Conservation (phyloP, 1,140 invertebrate species). For the Palaemon carinicauda region DNA sequence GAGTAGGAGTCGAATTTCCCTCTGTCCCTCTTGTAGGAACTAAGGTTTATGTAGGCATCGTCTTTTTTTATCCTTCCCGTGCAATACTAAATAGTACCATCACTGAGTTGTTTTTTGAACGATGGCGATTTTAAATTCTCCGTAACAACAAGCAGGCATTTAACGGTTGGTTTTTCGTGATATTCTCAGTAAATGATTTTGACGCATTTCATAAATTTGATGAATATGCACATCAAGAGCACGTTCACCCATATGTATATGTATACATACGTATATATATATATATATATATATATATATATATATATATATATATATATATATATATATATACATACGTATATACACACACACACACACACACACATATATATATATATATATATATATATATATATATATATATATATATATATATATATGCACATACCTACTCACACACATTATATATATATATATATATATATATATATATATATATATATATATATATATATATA, state of each 20-base stretch:
- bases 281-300: not conserved
- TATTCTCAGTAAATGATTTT: not conserved
- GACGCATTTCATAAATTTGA: not conserved
- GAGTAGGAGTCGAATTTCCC: too few relatives aligned
- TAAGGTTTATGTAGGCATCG: too few relatives aligned
- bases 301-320: not conserved
- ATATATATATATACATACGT: not conserved
- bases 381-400: not conserved
- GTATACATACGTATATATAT: not conserved
- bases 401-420: slow-evolving; percentile 1
- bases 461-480: not conserved
- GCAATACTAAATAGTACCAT: too few relatives aligned
- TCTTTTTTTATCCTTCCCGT: too few relatives aligned
- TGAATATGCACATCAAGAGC: too few relatives aligned
- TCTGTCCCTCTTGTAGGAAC: too few relatives aligned
- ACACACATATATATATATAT: not conserved
- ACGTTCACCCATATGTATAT: not conserved
- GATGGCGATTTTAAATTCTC: too few relatives aligned
- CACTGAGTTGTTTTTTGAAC: too few relatives aligned
- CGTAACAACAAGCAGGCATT: too few relatives aligned
- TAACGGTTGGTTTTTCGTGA: too few relatives aligned
- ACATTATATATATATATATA: not conserved
- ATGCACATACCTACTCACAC: not conserved
- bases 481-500: not conserved
- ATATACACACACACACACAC: not conserved